Base-by-base conservation (phyloP, 2,113 vertebrate genomes). In the Mesoclemmys tuberculata region DNA sequence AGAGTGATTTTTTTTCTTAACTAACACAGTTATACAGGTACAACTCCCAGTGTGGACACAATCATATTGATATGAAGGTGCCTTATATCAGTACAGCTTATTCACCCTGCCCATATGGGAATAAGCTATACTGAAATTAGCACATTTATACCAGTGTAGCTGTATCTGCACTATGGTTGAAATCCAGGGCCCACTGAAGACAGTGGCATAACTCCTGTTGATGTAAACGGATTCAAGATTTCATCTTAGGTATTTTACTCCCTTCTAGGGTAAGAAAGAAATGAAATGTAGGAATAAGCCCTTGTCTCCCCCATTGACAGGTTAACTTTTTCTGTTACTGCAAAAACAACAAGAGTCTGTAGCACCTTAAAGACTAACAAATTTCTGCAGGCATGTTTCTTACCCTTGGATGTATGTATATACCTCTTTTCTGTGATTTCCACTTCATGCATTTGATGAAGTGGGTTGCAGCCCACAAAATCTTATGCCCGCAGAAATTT, bases 241-340 rank as follows among this genome's bases (percentile, higher is more conserved):
- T 77, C 12, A 0, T 18, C 77, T 79, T 52, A 44, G 3, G 41
- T 77, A 77, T 77, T 27, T 46, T 16, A 44, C 41, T 77, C 12
- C 41, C 26, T 77, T 44, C 74, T 46, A 1, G 26, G 11, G 44
- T 44, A 44, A 46, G 24, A 77, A 77, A 8, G 41, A 77, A 80
- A 64, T 4, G 77, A 84, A 41, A 51, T 3, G 18, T 84, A 96
- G 61, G 88, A 85, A 95, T 61, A 82, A 31, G 16, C 64, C 38
- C n/a, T 38, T 38, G 64, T 71, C 35, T 71, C 10, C 22, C 55
- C 52, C 75, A 92, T 84, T 88, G 93, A 95, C 77, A 90, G 44
- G 82, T 93, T 94, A 94, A 94, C 94, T 58, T 82, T 92, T 56
- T 87, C 88, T 6, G 88, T 56, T 84, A 82, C 55, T 92, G 82